phyloP scores from a whole-genome alignment of 2,888 invertebrate species.

The Epistrophe eligans region DNA sequence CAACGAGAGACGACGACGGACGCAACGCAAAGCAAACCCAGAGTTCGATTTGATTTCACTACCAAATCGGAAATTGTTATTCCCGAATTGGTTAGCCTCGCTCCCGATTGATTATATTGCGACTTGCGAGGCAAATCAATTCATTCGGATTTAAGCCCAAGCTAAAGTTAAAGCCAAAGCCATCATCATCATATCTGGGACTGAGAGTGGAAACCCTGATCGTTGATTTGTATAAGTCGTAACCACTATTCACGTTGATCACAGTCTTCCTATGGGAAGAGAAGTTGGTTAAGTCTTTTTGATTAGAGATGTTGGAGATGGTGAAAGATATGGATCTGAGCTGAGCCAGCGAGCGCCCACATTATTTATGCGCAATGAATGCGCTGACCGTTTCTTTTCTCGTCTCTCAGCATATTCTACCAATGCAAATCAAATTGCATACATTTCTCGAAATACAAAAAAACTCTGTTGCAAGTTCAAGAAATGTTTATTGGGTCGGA shows the following conservation, averaged over 20 bases:
- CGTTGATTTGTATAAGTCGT: constrained; percentile 10
- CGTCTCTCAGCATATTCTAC: neutral
- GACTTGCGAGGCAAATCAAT: constrained; percentile 55
- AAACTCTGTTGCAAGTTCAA: constrained; percentile 24
- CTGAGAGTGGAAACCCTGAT: neutral
- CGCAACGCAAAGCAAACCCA: neutral
- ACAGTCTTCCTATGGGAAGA: constrained; percentile 12
- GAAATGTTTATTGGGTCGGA: constrained; percentile 37
- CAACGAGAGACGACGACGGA: neutral
- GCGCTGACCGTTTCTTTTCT: neutral
- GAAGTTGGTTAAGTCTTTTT: constrained; percentile 21
- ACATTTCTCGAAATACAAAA: constrained; percentile 14
- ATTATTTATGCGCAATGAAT: constrained; percentile 67
- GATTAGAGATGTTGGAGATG: constrained; percentile 40
- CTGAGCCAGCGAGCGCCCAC: constrained; percentile 42
- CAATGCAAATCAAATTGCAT: constrained; percentile 39
- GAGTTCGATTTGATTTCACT: constrained; percentile 43
- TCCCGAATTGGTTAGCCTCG: constrained; percentile 59
- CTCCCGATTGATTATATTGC: constrained; percentile 45
- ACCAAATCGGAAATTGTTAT: constrained; percentile 63
- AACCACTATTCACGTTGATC: constrained; percentile 6
- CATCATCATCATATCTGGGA: constrained; percentile 18
- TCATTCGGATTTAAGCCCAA: constrained; percentile 32
- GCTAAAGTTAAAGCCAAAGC: neutral
- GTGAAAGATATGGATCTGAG: constrained; percentile 68